Evolutionary conservation across 2,888 invertebrate genomes (phyloP).

Genomic region (Aplocera efformata): DNA sequence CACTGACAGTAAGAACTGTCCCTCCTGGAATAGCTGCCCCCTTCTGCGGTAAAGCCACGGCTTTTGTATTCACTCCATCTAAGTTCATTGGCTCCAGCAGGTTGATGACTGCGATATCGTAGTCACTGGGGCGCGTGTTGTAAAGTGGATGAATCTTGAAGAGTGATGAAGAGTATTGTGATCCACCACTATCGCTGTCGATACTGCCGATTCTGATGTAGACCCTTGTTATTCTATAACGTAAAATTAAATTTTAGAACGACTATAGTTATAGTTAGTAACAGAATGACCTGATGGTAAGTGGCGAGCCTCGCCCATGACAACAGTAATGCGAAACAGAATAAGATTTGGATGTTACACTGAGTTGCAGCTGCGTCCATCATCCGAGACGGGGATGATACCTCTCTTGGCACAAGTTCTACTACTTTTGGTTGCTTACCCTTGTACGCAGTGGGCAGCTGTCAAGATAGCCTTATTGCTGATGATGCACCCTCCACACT

Average conservation of each 20-base stretch:
- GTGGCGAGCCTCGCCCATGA: too few relatives aligned
- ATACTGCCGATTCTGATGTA: conserved; percentile 64
- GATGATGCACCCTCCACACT: conserved; percentile 73
- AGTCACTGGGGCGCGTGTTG: conserved; percentile 54
- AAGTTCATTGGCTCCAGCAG: conserved; percentile 48
- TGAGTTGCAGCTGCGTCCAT: too few relatives aligned
- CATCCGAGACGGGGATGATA: too few relatives aligned
- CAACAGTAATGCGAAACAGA: too few relatives aligned
- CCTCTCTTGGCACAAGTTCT: too few relatives aligned
- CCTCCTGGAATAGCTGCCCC: conserved; percentile 38
- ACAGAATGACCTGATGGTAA: too few relatives aligned
- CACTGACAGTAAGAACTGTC: conserved; percentile 46
- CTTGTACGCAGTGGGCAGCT: conserved; percentile 69
- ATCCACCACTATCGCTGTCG: conserved; percentile 54
- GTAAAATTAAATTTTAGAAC: neutral
- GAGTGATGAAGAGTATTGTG: conserved; percentile 47
- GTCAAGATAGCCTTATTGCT: conserved; percentile 55
- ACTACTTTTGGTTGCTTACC: conserved; percentile 40
- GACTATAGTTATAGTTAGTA: too few relatives aligned
- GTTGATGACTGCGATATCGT: conserved; percentile 64
- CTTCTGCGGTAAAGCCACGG: conserved; percentile 35
- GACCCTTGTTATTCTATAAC: conserved; percentile 44
- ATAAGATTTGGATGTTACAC: too few relatives aligned
- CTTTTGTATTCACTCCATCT: conserved; percentile 44
- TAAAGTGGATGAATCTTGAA: conserved; percentile 58